phyloP scores from a whole-genome alignment of 2,113 vertebrate genomes.

The Antigone vipio region DNA sequence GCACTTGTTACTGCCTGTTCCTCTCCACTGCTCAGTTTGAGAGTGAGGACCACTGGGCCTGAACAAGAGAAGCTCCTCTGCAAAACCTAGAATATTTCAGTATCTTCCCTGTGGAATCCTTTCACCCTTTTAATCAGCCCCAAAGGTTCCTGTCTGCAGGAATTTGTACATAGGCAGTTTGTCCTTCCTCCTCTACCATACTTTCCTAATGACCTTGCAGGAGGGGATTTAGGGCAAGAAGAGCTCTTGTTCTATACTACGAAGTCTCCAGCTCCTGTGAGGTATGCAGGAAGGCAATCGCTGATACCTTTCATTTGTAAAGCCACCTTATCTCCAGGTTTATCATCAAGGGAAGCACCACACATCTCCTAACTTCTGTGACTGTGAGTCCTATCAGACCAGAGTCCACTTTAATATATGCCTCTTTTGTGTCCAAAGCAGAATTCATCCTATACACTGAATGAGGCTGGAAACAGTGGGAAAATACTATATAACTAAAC shows the following conservation, averaged over 20 bases:
- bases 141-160: not conserved
- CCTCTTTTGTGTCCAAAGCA: not conserved
- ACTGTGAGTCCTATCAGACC: not conserved
- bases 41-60: not conserved
- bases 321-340: not conserved
- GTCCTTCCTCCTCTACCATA: not conserved
- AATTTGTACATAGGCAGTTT: not conserved
- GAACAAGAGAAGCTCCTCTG: not conserved
- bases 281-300: not conserved
- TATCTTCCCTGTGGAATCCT: not conserved
- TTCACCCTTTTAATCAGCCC: not conserved
- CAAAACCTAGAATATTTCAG: not conserved
- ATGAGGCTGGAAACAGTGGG: not conserved
- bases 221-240: not conserved
- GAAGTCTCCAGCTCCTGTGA: not conserved
- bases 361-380: rapidly evolving
- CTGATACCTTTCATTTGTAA: not conserved
- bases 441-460: not conserved
- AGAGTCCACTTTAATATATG: not conserved
- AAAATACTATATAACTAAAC: not conserved
- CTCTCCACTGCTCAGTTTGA: not conserved
- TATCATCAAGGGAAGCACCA: not conserved
- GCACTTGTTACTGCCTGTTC: not conserved
- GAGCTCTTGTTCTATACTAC: not conserved
- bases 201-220: not conserved